A percentile compares a stretch with the other conserved stretches of the same genome.
phyloP scores from a whole-genome alignment of 2,888 invertebrate species.

The Julus scanicus region DNA sequence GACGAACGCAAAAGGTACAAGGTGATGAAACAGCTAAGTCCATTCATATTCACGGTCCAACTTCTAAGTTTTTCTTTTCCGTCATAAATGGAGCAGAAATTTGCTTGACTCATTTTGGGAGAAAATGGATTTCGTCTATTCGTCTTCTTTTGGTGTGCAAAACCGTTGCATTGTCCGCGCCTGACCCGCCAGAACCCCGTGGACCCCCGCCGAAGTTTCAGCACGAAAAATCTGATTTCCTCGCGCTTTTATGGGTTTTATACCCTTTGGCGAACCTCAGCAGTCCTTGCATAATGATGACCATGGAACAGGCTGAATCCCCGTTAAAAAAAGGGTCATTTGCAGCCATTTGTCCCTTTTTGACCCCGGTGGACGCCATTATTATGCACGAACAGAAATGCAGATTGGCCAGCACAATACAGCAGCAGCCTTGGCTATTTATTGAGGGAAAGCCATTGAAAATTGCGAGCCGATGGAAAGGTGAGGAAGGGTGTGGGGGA shows the following conservation, averaged over 20 bases:
- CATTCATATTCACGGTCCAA: not conserved
- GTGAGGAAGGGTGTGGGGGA: not conserved
- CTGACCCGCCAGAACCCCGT: not conserved
- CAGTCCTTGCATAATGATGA: conserved; percentile 6
- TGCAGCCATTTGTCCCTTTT: not conserved
- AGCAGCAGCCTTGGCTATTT: not conserved
- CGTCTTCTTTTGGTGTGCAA: not conserved
- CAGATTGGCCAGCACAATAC: conserved; percentile 37
- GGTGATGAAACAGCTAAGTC: not conserved
- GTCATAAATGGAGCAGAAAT: not conserved
- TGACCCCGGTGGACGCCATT: conserved; percentile 48
- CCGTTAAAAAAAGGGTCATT: not conserved
- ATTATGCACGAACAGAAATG: conserved; percentile 53
- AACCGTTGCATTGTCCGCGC: not conserved
- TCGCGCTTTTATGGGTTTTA: not conserved
- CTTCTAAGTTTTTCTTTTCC: not conserved
- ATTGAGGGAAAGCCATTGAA: conserved; percentile 9
- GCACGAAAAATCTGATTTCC: not conserved
- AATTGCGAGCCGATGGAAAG: conserved; percentile 15
- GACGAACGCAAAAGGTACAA: not conserved
- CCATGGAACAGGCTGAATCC: not conserved
- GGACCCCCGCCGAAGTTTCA: not conserved
- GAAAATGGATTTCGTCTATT: not conserved
- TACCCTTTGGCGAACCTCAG: not conserved
- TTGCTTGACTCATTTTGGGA: not conserved